Percentiles rank a stretch among this genome's conserved stretches.
Evolutionary conservation across 2,888 invertebrate genomes (phyloP).

Genomic region (Hypselothyrea guttata): DNA sequence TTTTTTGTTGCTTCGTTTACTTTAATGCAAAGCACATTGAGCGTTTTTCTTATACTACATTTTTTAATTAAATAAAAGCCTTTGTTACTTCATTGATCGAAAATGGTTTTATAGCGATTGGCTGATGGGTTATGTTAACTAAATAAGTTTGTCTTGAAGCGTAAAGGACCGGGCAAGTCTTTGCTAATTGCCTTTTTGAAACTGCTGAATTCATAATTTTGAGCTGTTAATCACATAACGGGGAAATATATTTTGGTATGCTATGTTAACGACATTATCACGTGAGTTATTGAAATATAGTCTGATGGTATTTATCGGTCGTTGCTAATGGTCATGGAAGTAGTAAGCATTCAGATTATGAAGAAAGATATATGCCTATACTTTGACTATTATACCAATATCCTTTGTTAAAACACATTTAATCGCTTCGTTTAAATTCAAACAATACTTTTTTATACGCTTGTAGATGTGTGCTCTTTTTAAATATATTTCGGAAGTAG

Average conservation of each 20-base stretch:
- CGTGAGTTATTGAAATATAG: conserved; percentile 62
- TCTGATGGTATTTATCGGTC: conserved; percentile 35
- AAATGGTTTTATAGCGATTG: conserved; percentile 67
- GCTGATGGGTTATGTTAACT: conserved; percentile 7
- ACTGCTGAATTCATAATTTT: conserved; percentile 54
- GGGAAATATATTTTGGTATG: conserved; percentile 37
- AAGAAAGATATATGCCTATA: too few relatives aligned
- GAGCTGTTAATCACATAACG: conserved; percentile 30
- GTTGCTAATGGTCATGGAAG: too few relatives aligned
- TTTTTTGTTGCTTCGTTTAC: conserved; percentile 62
- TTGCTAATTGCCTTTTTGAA: conserved; percentile 56
- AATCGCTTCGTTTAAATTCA: too few relatives aligned
- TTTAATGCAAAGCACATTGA: conserved; percentile 60
- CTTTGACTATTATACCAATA: too few relatives aligned
- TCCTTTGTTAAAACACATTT: too few relatives aligned
- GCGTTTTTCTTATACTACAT: conserved; percentile 46
- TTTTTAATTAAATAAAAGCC: conserved; percentile 69
- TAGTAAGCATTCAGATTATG: too few relatives aligned
- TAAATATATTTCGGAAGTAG: too few relatives aligned
- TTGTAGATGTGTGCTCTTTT: too few relatives aligned
- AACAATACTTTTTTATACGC: too few relatives aligned
- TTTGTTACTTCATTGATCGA: conserved; percentile 53
- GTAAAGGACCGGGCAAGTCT: conserved; percentile 20
- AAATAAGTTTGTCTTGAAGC: too few relatives aligned
- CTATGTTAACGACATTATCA: conserved; percentile 66